Percentiles rank a stretch among this genome's conserved stretches.
These are phyloP conservation scores for Drosophila cracens DNA, from an alignment of 2,888 invertebrate species.

Conservation along the genomic window DNA sequence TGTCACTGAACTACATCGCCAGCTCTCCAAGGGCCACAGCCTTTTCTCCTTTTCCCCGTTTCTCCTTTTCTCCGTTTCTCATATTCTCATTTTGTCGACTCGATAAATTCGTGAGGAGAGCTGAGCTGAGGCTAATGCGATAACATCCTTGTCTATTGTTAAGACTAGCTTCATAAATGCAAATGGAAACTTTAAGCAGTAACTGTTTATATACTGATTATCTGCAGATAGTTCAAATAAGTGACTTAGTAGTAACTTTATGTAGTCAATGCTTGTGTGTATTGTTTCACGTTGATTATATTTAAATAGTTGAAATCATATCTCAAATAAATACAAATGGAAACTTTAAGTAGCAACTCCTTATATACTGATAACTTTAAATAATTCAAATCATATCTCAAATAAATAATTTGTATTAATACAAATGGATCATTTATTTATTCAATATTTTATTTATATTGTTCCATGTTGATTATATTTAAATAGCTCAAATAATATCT, in stretches of 20 bases:
- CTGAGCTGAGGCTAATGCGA: slow-evolving; percentile 46
- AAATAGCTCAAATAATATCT: neutral
- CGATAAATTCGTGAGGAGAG: slow-evolving; percentile 42
- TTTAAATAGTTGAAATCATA: no score
- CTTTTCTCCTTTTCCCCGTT: neutral
- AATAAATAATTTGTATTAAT: neutral
- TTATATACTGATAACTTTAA: no score
- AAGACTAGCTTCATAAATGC: slow-evolving; percentile 8
- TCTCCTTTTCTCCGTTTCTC: neutral
- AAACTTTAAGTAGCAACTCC: no score
- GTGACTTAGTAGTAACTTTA: neutral
- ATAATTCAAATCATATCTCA: no score
- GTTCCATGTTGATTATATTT: neutral
- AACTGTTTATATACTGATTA: neutral
- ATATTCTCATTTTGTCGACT: slow-evolving; percentile 22
- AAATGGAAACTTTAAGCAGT: neutral
- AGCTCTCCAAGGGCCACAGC: slow-evolving; percentile 20
- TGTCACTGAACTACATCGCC: slow-evolving; percentile 67
- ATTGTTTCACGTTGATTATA: no score
- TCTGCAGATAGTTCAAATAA: neutral
- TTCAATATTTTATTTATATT: neutral
- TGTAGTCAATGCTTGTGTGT: no score
- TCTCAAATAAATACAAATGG: no score
- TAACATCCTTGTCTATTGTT: slow-evolving; percentile 41
- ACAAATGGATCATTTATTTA: neutral